A percentile compares a stretch with the other conserved stretches of the same genome.
Conservation (phyloP, 2,888 invertebrate species). For the Thymelicus acteon region DNA sequence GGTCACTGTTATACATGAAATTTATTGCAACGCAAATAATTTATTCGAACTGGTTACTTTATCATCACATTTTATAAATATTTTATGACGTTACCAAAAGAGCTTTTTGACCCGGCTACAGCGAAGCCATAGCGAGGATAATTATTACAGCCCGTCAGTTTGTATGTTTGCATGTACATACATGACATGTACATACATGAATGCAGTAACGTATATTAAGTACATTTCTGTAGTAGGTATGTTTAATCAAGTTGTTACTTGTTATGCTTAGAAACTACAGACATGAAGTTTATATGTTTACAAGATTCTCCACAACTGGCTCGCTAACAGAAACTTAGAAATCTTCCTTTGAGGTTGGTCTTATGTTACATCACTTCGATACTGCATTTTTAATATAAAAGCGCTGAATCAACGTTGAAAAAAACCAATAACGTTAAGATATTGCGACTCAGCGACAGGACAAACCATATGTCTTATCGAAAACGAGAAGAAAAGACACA, state of each 20-base stretch:
- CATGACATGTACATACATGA: too few species aligned
- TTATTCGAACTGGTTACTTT: not conserved
- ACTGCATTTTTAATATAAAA: conserved; percentile 34
- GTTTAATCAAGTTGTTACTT: conserved; percentile 6
- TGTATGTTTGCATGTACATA: too few species aligned
- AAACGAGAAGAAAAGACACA: conserved; percentile 38
- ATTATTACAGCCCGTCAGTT: too few species aligned
- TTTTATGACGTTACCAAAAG: not conserved
- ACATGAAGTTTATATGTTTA: conserved; percentile 10
- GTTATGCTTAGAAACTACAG: conserved; percentile 8
- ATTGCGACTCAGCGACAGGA: conserved; percentile 36
- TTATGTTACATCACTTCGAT: conserved; percentile 24
- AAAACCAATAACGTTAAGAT: conserved; percentile 39
- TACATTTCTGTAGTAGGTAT: not conserved
- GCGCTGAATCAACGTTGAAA: conserved; percentile 35
- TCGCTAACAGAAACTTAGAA: conserved; percentile 18
- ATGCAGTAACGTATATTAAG: too few species aligned
- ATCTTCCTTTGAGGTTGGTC: conserved; percentile 22
- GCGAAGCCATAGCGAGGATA: too few species aligned
- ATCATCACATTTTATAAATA: not conserved
- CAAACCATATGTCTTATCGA: conserved; percentile 37
- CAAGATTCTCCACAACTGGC: conserved; percentile 19
- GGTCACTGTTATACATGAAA: conserved; percentile 10
- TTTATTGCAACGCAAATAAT: conserved; percentile 1
- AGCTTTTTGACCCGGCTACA: not conserved